Evolutionary conservation across 2,888 invertebrate species (phyloP), one percentile per base, ranked within the genome.

Genomic region (Geotrupes spiniger): DNA sequence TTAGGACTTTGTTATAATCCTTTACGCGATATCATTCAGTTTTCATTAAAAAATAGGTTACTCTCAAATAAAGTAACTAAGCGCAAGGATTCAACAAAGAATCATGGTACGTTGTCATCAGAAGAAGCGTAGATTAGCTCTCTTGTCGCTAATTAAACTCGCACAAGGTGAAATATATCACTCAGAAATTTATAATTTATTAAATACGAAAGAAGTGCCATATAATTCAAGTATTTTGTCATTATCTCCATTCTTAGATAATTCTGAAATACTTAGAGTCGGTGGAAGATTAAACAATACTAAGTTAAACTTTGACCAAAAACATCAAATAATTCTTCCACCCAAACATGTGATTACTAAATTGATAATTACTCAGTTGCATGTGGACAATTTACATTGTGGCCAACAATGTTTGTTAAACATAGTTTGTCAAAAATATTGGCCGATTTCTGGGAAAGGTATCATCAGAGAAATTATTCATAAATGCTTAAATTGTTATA

Each of bases 211-310:
- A 21, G 6, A 21, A 21, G 21, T 4, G 6, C 21, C 4, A 21
- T 21, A 21, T 3, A 21, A 45, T 33, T 21, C 15, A 27, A 26
- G 5, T 51, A 1, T 11, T 41, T 14, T 15, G 36, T 4, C 33
- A n/a, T n/a, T 59, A 4, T 56, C 53, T 39, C 57, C 57, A 1
- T 57, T 56, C 26, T 14, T 58, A 6, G 58, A 61, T 12, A 15
- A 46, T n/a, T n/a, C 37, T 5, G 43, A 42, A 17, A 15, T 53
- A 4, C 9, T 56, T 6, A 36, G 51, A 26, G 51, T 56, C 27
- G 44, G 54, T 21, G 49, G 52, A 9, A 25, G 54, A 10, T 8
- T 54, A 12, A 11, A 36, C n/a, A 36, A n/a, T 47, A 12, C 21
- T 47, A 2, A 38, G 31, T 12, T 9, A 47, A 4, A n/a, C 9